Percentiles rank a stretch among this genome's conserved stretches.
Conservation (phyloP, 2,113 vertebrate genomes). For the Anser brachyrhynchus region DNA sequence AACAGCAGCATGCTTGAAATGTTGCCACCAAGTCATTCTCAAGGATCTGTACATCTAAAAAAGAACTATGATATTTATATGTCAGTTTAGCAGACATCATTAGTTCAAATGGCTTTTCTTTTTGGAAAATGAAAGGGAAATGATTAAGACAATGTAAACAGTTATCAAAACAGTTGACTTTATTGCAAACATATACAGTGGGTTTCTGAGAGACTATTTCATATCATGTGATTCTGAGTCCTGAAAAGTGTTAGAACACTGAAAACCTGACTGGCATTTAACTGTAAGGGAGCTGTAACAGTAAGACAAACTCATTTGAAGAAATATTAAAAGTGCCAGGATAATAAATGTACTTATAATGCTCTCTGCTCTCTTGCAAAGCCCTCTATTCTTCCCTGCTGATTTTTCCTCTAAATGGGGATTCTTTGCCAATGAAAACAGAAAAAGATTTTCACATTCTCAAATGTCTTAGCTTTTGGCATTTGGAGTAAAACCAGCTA, state of each 20-base stretch:
- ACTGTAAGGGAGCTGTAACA: neutral
- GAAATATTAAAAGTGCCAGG: constrained; percentile 11
- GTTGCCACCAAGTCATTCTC: neutral
- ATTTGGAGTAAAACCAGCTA: neutral
- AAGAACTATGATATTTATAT: neutral
- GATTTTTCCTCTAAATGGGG: neutral
- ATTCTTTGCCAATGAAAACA: constrained; percentile 43
- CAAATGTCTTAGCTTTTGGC: constrained; percentile 36
- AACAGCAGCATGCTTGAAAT: neutral
- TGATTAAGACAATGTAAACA: neutral
- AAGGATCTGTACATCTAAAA: neutral
- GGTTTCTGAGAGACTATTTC: neutral
- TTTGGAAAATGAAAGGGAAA: neutral
- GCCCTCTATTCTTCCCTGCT: neutral
- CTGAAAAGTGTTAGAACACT: neutral
- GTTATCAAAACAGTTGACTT: neutral
- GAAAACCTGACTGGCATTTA: constrained; percentile 8
- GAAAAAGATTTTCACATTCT: constrained; percentile 1
- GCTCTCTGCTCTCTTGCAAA: constrained; percentile 10
- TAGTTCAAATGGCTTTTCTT: neutral
- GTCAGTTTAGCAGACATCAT: neutral
- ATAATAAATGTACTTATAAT: constrained; percentile 30
- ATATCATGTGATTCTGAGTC: neutral
- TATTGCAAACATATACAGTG: neutral
- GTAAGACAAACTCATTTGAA: constrained; percentile 9